Evolutionary conservation across 2,113 vertebrate species (phyloP).

Genomic region (Pollimyrus isidori): DNA sequence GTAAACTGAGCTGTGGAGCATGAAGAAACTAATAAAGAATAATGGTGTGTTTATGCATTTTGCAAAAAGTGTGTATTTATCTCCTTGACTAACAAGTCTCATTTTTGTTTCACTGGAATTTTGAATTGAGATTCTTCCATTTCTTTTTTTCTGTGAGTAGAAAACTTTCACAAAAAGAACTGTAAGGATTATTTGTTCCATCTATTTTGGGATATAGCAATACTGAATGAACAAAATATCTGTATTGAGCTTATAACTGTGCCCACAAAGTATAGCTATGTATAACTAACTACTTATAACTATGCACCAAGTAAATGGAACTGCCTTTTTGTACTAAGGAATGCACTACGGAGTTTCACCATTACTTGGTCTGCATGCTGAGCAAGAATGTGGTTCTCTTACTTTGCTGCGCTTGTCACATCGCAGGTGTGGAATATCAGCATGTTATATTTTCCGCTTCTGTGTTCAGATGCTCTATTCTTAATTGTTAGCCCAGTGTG

Average conservation of each 20-base stretch:
- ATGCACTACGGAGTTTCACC: not conserved
- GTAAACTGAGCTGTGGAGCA: constrained; percentile 65
- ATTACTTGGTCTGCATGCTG: not conserved
- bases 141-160: not conserved
- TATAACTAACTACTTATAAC: not conserved
- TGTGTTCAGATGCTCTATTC: not conserved
- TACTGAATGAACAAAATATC: not conserved
- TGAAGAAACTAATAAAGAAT: constrained; percentile 51
- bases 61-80: not conserved
- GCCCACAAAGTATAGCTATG: not conserved
- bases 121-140: not conserved
- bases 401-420: not conserved
- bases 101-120: not conserved
- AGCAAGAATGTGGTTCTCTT: not conserved
- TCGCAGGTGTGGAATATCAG: not conserved
- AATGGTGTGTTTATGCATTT: constrained; percentile 41
- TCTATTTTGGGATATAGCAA: not conserved
- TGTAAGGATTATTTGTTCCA: not conserved
- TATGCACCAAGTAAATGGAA: not conserved
- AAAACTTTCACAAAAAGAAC: not conserved
- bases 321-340: not conserved
- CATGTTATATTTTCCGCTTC: not conserved
- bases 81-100: not conserved
- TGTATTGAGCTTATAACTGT: not conserved
- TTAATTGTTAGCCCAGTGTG: not conserved